Base-by-base conservation (phyloP, 2,113 vertebrate species). In the Tautogolabrus adspersus region DNA sequence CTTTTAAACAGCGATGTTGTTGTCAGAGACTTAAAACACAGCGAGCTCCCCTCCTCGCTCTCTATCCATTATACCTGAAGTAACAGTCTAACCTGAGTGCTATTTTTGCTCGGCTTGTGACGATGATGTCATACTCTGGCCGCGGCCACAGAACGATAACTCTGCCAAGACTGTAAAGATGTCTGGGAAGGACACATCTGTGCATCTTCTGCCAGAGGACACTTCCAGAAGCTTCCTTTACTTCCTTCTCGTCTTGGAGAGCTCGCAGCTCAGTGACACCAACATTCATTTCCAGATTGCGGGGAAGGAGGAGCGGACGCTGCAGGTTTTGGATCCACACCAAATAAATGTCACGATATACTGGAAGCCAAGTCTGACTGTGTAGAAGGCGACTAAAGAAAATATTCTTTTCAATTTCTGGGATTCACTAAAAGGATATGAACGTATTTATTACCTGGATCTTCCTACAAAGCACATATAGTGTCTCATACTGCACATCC, bases 161-260 rank as follows among this genome's bases (percentile, higher is more conserved):
- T 10, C 62, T 79, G 84, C 89, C 84, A 89, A 61, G 58, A 68
- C 65, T 19, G 57, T 71, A 67, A 82, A 88, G 81, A 72, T 54
- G 72, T 84, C 78, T 74, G 79, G 42, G 63, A 80, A 84, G 83
- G 78, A 75, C 76, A 71, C 54, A 75, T 84, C 75, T 55, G 38
- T 46, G 51, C 66, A 47, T 62, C 74, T 21, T 70, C 67, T 76
- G 87, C 82, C 84, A 88, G 65, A 83, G 55, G 77, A 85, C 69
- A 78, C 57, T 38, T 66, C 55, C 63, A 47, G 66, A 78, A 71
- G 72, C 77, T 76, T 55, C 51, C 65, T 40, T 57, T 57, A 46
- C 52, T 40, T 72, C 56, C 63, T 54, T 40, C n/a, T 3, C 10
- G 44, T 10, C 51, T 70, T 73, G 64, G 75, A 75, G 49, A 30